phyloP scores from a whole-genome alignment of 2,888 invertebrate species.

The Doris montereyensis region DNA sequence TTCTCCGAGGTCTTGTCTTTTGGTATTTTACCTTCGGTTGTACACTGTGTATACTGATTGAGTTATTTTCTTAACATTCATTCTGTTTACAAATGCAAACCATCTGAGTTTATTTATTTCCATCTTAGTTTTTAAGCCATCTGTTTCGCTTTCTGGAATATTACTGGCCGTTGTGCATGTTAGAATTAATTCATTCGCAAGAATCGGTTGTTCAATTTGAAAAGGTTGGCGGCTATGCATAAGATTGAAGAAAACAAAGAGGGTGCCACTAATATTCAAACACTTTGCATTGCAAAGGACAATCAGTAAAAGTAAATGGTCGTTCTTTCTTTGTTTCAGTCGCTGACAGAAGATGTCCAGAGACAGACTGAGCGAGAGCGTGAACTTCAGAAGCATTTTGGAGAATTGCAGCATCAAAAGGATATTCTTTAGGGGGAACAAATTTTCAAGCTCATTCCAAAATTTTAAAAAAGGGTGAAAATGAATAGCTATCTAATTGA shows the following conservation, averaged over 20 bases:
- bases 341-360: slow-evolving; percentile 91
- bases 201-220: not conserved
- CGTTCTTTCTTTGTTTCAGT: slow-evolving; percentile 75
- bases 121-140: too few relatives aligned
- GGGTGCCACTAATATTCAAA: too few relatives aligned
- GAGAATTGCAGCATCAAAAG: slow-evolving; percentile 76
- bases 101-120: too few relatives aligned
- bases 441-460: not conserved
- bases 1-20: too few relatives aligned
- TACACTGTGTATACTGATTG: too few relatives aligned
- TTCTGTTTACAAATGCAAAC: too few relatives aligned
- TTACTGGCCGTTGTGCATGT: too few relatives aligned
- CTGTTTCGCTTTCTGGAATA: too few relatives aligned
- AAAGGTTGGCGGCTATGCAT: too few relatives aligned
- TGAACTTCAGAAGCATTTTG: slow-evolving; percentile 86
- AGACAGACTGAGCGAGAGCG: slow-evolving; percentile 93
- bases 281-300: not conserved
- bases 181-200: not conserved
- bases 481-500: not conserved
- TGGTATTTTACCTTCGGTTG: too few relatives aligned
- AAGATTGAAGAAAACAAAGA: too few relatives aligned
- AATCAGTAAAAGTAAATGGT: not conserved
- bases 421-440: slow-evolving; percentile 48
- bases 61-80: too few relatives aligned
- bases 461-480: not conserved